Conservation (phyloP, 2,797 vertebrate species). For the Phalanger gymnotis region DNA sequence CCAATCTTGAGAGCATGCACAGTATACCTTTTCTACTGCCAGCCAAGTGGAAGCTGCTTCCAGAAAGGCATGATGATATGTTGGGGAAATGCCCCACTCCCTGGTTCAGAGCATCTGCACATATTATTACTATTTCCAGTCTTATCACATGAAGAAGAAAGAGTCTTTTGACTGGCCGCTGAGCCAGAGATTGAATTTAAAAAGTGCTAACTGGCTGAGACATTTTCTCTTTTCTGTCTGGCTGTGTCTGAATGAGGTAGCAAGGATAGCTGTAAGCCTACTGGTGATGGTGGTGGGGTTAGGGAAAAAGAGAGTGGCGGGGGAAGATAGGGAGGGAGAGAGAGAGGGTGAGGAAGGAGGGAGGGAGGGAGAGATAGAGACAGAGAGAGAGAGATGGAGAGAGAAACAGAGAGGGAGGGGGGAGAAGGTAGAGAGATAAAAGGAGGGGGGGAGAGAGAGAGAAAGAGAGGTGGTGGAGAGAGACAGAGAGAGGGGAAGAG, state of each 20-base stretch:
- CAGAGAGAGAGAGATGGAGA: no score
- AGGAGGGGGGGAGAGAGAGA: no score
- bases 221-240: not conserved
- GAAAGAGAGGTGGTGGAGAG: no score
- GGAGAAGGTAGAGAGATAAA: not conserved
- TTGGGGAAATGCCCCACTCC: not conserved
- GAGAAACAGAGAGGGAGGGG: no score
- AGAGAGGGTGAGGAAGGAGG: no score
- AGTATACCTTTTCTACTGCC: not conserved
- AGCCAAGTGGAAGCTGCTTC: not conserved
- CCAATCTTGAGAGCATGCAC: not conserved
- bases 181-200: not conserved
- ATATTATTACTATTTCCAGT: not conserved
- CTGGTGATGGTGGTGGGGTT: no score
- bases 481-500: no score
- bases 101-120: not conserved
- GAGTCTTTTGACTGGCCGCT: not conserved
- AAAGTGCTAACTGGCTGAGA: not conserved
- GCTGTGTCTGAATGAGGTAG: not conserved
- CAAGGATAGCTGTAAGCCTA: not conserved
- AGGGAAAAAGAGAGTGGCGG: no score
- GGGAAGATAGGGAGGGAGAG: no score
- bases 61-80: not conserved
- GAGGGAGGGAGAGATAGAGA: no score
- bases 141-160: not conserved